A percentile compares a stretch with the other conserved stretches of the same genome.
Conservation (phyloP, 2,888 invertebrate genomes). For the Epinotia nisella region DNA sequence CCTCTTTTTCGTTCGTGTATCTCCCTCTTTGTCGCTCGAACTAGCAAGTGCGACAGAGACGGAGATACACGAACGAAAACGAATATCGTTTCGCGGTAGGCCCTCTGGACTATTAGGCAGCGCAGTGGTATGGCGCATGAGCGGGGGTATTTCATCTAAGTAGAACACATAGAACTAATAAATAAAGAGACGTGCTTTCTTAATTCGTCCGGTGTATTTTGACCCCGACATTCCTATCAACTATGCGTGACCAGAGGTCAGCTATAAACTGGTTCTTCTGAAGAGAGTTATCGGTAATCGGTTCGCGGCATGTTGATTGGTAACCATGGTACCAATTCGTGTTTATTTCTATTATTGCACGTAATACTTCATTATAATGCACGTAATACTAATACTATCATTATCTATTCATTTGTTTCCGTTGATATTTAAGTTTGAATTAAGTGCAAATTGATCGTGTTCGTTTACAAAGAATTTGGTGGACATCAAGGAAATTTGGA, state of each 20-base stretch:
- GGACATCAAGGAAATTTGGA: neutral
- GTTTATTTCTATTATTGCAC: constrained; percentile 22
- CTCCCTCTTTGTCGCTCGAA: no score
- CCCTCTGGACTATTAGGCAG: no score
- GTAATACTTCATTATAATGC: neutral
- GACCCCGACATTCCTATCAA: neutral
- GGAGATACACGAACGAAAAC: no score
- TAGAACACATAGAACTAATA: no score
- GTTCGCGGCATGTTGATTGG: constrained; percentile 16
- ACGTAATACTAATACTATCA: neutral
- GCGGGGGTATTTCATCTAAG: no score
- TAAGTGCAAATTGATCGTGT: neutral
- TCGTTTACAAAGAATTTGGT: neutral
- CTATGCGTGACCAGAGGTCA: neutral
- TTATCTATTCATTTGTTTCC: neutral
- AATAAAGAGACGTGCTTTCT: no score
- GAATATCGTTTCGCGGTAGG: no score
- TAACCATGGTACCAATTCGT: constrained; percentile 31
- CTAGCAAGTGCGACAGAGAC: no score
- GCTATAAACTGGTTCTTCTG: neutral
- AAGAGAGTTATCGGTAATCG: no score
- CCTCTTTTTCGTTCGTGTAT: no score
- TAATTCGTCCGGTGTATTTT: neutral
- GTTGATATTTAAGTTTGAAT: neutral
- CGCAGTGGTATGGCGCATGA: no score